Base-by-base conservation (phyloP, 2,113 vertebrate species). In the Otus sunia region DNA sequence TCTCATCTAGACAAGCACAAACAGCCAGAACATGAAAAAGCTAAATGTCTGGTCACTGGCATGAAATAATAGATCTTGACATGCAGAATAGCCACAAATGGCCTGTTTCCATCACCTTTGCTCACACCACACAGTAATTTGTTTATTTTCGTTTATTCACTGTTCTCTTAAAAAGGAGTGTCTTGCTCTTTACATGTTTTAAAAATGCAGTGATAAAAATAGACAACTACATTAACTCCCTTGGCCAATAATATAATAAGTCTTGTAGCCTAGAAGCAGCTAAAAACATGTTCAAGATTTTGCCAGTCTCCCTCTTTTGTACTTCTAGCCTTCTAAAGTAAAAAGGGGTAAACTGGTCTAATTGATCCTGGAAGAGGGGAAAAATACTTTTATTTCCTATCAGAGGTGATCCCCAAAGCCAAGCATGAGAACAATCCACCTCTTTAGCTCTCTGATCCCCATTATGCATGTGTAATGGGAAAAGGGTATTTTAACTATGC, bases 141-240 rank as follows among this genome's bases (percentile, higher is more conserved):
- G 71, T 94, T 95, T 97, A 50, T 94, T 96, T 95, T 92, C 63
- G 34, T 96, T 94, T 94, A 75, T 68, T 77, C 52, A 50, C n/a
- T 41, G 19, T 71, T 94, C 64, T 91, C 83, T 86, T 89, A 69
- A 92, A 95, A 94, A 92, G 64, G 82, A 95, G 7, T 62, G 52
- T 56, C 73, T 94, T 95, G 41, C 59, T 90, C 67, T 86, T 45
- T 62, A 73, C 12, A 7, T 64, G 5, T 75, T 92, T 94, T 78
- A 34, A 94, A 92, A 95, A 72, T 37, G 20, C 22, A 82, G 20
- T 75, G 69, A 87, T 96, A 87, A 97, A 93, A 96, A 91, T 62
- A 89, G 79, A 58, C 34, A 79, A 56, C 73, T 91, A 60, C 49
- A 62, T 36, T 68, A 81, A 91, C 20, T 88, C 39, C 12, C 39